Evolutionary conservation across 2,888 invertebrate species (phyloP).

Genomic region (Acanthoscelides obtectus): DNA sequence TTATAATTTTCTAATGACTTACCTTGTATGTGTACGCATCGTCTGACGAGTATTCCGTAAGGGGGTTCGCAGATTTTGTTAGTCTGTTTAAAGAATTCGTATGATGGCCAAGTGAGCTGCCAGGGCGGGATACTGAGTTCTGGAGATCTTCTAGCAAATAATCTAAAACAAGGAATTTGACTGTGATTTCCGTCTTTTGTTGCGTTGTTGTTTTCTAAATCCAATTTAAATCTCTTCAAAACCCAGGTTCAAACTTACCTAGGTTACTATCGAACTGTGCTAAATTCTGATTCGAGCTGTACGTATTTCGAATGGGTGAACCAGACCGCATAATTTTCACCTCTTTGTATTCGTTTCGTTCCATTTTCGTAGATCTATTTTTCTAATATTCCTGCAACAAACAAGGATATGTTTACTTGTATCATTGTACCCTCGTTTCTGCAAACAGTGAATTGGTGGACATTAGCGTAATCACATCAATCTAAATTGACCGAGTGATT

Average conservation of each 20-base stretch:
- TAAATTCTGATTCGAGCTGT: conserved; percentile 40
- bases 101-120: conserved; percentile 38
- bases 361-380: conserved; percentile 33
- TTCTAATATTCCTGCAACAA: background rate
- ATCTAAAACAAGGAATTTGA: conserved; percentile 32
- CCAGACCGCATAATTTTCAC: conserved; percentile 40
- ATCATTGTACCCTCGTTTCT: too few relatives aligned
- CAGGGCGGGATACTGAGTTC: conserved; percentile 44
- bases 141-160: conserved; percentile 46
- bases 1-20: conserved; percentile 8
- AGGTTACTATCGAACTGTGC: conserved; percentile 45
- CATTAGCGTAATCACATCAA: too few relatives aligned
- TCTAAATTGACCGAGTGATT: too few relatives aligned
- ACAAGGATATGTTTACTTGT: too few relatives aligned
- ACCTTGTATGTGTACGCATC: conserved; percentile 44
- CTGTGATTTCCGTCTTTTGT: background rate
- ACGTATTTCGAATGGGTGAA: conserved; percentile 37
- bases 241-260: conserved; percentile 30
- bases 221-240: background rate
- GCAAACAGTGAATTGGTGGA: too few relatives aligned
- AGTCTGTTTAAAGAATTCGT: conserved; percentile 31
- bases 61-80: conserved; percentile 33
- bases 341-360: conserved; percentile 46
- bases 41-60: conserved; percentile 44
- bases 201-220: background rate